Evolutionary conservation across 2,797 vertebrate species (phyloP).

Genomic region (Sandelia bainsii): DNA sequence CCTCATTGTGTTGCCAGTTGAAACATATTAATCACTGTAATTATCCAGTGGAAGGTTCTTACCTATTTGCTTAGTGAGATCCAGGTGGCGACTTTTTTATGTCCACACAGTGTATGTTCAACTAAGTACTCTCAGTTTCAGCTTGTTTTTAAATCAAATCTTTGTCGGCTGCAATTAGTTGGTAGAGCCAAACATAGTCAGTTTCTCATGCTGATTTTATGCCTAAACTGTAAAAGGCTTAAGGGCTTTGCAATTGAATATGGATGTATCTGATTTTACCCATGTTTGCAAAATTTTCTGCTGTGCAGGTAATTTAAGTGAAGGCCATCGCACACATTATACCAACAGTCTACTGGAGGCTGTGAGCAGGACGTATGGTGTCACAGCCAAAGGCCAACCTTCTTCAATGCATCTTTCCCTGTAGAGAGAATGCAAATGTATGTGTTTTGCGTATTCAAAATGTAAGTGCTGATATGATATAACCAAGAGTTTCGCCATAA

Average conservation of each 20-base stretch:
- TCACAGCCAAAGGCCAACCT: conserved; percentile 56
- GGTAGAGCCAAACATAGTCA: not conserved
- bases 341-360: conserved; percentile 33
- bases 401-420: conserved; percentile 51
- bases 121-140: not conserved
- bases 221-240: conserved; percentile 27
- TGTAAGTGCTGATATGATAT: conserved; percentile 71
- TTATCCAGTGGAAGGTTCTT: too few species aligned
- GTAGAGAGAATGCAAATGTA: conserved; percentile 56
- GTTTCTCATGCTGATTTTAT: conserved; percentile 38
- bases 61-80: too few species aligned
- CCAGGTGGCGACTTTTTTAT: too few species aligned
- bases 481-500: conserved; percentile 47
- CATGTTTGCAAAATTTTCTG: conserved; percentile 62
- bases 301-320: conserved; percentile 61
- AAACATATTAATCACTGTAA: too few species aligned
- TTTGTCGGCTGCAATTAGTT: conserved; percentile 4
- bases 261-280: conserved; percentile 65
- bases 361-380: conserved; percentile 27
- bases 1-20: too few species aligned
- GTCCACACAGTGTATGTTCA: not conserved
- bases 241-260: conserved; percentile 56
- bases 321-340: conserved; percentile 60
- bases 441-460: conserved; percentile 53
- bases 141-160: not conserved